phyloP scores from a whole-genome alignment of 35 echinoderm and acorn worm species.

The Heliocidaris tuberculata region DNA sequence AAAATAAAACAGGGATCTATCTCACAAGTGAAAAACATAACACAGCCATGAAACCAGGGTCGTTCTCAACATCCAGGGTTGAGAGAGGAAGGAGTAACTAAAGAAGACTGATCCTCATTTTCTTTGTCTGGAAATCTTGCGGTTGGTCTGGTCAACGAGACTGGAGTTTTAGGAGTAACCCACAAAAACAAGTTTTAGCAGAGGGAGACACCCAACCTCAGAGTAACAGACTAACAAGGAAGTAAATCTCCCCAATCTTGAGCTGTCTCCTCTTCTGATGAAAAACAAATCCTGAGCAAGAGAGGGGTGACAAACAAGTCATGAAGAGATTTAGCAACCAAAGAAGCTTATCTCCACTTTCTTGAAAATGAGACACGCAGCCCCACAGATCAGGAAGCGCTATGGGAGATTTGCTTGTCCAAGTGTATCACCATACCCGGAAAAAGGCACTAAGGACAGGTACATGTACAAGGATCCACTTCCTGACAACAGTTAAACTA shows the following conservation, averaged over 20 bases:
- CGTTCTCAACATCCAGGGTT: not conserved
- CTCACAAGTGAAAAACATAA: not conserved
- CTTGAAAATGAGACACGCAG: not conserved
- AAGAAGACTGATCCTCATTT: not conserved
- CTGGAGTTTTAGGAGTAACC: not conserved
- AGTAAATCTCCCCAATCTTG: not conserved
- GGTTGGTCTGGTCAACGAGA: not conserved
- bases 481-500: not conserved
- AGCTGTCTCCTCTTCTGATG: not conserved
- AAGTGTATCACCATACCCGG: no score
- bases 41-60: not conserved
- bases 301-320: not conserved
- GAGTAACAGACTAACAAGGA: not conserved
- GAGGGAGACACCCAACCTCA: not conserved
- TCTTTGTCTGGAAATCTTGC: constrained; percentile 9
- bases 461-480: not conserved
- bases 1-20: no score
- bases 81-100: constrained; percentile 3
- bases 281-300: not conserved
- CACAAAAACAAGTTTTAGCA: not conserved
- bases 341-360: constrained; percentile 3
- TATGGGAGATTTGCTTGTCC: not conserved
- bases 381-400: not conserved
- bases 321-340: not conserved
- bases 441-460: not conserved